A percentile compares a stretch with the other conserved stretches of the same genome.
phyloP scores from a whole-genome alignment of 2,113 vertebrate species.

The Passer montanus region DNA sequence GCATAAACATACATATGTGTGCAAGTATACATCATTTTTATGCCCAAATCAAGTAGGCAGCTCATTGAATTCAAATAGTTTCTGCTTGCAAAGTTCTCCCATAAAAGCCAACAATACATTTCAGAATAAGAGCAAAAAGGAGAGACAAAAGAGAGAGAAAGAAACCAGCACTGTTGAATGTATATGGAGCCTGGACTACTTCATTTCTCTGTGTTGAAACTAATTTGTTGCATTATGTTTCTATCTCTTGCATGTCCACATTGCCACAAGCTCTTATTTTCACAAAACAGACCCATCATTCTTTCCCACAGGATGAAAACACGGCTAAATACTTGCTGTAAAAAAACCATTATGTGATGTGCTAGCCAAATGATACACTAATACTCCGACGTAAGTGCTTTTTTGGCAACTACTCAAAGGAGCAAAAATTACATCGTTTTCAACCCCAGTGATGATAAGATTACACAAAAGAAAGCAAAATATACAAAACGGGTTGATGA shows the following conservation, averaged over 20 bases:
- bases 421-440: constrained; percentile 80
- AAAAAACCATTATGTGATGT: constrained; percentile 79
- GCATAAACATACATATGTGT: not conserved
- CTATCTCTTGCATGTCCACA: constrained; percentile 70
- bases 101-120: constrained; percentile 20
- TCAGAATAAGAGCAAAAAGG: constrained; percentile 22
- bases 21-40: not conserved
- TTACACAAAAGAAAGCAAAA: constrained; percentile 79
- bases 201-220: constrained; percentile 73
- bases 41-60: not conserved
- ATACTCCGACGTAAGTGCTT: constrained; percentile 79
- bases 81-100: not conserved
- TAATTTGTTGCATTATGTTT: constrained; percentile 72
- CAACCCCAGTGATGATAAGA: constrained; percentile 76
- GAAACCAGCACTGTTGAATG: constrained; percentile 30
- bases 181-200: constrained; percentile 68
- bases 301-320: constrained; percentile 78
- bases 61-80: not conserved
- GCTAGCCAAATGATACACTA: constrained; percentile 80
- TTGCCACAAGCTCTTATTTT: constrained; percentile 72
- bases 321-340: constrained; percentile 74
- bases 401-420: constrained; percentile 84
- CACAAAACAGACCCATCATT: constrained; percentile 75
- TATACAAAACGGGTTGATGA: constrained; percentile 74
- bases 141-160: constrained; percentile 29